Percentiles rank a stretch among this genome's conserved stretches.
Evolutionary conservation across 2,888 invertebrate genomes (phyloP).

Genomic region (Lepidonotus clava): DNA sequence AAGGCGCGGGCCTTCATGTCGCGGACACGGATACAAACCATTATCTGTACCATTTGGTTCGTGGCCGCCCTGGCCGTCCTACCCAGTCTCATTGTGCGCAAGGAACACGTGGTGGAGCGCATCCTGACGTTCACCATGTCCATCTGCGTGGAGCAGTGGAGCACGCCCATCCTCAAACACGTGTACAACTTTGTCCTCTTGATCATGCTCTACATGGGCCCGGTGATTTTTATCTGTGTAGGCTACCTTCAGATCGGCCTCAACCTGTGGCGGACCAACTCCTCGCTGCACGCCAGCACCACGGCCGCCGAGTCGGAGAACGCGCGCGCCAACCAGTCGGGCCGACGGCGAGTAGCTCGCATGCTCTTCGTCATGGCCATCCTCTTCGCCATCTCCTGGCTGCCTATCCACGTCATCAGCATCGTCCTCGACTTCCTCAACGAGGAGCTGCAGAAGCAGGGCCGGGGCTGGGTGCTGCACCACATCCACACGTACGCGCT

Average conservation of each 20-base stretch:
- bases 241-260: conserved; percentile 61
- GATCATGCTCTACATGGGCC: conserved; percentile 58
- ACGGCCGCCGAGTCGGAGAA: conserved; percentile 57
- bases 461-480: conserved; percentile 48
- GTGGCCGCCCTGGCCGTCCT: conserved; percentile 53
- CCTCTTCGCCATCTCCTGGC: conserved; percentile 63
- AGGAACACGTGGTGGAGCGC: conserved; percentile 45
- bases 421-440: conserved; percentile 57
- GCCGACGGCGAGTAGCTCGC: conserved; percentile 61
- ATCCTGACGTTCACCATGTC: conserved; percentile 54
- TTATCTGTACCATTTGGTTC: conserved; percentile 58
- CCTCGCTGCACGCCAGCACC: conserved; percentile 56
- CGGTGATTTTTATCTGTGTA: conserved; percentile 60
- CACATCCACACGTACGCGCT: conserved; percentile 57
- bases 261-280: conserved; percentile 58
- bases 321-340: conserved; percentile 54
- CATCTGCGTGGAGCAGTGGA: conserved; percentile 59
- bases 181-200: conserved; percentile 61
- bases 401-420: conserved; percentile 60
- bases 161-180: conserved; percentile 53
- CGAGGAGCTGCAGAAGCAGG: conserved; percentile 15
- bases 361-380: conserved; percentile 64
- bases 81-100: conserved; percentile 59
- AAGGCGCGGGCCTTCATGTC: conserved; percentile 61
- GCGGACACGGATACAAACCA: conserved; percentile 52